Base-by-base conservation (phyloP, 2,797 vertebrate species). In the Acrossocheilus wenchowensis region DNA sequence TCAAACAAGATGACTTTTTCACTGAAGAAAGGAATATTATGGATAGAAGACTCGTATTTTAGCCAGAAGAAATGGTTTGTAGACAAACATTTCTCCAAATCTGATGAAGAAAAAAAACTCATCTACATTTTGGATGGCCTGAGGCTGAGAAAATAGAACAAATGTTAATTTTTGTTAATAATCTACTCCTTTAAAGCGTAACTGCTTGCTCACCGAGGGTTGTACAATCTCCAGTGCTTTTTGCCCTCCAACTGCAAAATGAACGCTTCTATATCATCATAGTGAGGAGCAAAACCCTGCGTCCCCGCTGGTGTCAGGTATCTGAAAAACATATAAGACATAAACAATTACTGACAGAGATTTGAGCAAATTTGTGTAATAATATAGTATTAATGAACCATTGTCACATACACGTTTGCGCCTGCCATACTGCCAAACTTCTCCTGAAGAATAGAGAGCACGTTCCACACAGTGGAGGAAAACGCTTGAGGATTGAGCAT, bases 221-320 rank as follows among this genome's bases (percentile, higher is more conserved):
- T 95, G 94, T 99, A 99, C 15, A 99, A 96, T 1, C 97, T 94
- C 98, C 98, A 99, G 88, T 94, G 97, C 90, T 99, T 99, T 93
- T 95, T 97, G 12, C 98, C 98, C 91, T 99, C 98, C 92, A 99
- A 92, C 93, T 99, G 98, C 91, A 99, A 90, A 86, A 99, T 95
- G 21, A 99, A 99, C 0, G 98, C 98, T 90, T 99, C 98, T 0
- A 99, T 99, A 92, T 99, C 98, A 0, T 99, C 98, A 6, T 98
- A 99, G 93, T 99, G 98, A 4, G 98, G 98, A 6, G 98, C 98
- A 14, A 99, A 99, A 64, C 98, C 98, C 91, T 99, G 98, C 0
- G 96, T 97, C 7, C 96, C 97, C 0, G 97, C 94, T 0, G 98
- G 98, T 0, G 98, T 99, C 90, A 99, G 94, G 90, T 99, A 99